Evolutionary conservation across 2,888 invertebrate species (phyloP).

Genomic region (Gymnocheta viridis): DNA sequence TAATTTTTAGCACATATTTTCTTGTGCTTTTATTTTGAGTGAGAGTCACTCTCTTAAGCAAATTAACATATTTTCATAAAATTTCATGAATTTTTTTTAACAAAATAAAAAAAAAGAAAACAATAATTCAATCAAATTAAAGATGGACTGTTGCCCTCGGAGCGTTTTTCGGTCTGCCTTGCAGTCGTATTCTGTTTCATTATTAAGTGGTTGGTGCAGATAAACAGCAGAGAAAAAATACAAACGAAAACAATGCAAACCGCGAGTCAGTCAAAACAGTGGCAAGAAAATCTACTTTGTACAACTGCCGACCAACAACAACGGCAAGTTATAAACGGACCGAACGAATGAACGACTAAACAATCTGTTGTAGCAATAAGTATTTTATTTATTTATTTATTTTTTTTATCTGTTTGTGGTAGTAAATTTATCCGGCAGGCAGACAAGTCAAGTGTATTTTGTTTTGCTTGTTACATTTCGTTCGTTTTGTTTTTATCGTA

Average conservation of each 20-base stretch:
- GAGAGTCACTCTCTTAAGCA: too few relatives aligned
- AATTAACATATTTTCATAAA: too few relatives aligned
- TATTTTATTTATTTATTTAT: background rate
- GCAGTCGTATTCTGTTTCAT: too few relatives aligned
- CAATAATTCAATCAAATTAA: too few relatives aligned
- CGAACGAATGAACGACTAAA: slow-evolving; percentile 39
- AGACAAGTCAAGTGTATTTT: slow-evolving; percentile 61
- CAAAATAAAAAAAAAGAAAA: too few relatives aligned
- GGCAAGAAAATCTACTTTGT: slow-evolving; percentile 63
- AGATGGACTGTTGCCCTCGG: too few relatives aligned
- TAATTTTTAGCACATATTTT: too few relatives aligned
- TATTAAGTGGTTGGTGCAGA: too few relatives aligned
- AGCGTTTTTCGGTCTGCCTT: too few relatives aligned
- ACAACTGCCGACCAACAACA: slow-evolving; percentile 56
- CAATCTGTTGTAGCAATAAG: slow-evolving; percentile 42
- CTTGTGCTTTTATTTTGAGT: too few relatives aligned
- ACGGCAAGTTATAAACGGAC: slow-evolving; percentile 14
- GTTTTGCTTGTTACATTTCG: slow-evolving; percentile 42
- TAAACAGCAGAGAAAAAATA: slow-evolving; percentile 29
- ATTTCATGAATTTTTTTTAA: too few relatives aligned
- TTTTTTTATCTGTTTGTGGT: background rate
- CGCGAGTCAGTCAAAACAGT: slow-evolving; percentile 66
- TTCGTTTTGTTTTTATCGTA: slow-evolving; percentile 67
- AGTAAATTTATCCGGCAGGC: slow-evolving; percentile 33
- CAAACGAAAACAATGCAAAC: slow-evolving; percentile 46